Evolutionary conservation across 2,797 vertebrate genomes (phyloP).

Genomic region (Oryzias dopingdopingensis): DNA sequence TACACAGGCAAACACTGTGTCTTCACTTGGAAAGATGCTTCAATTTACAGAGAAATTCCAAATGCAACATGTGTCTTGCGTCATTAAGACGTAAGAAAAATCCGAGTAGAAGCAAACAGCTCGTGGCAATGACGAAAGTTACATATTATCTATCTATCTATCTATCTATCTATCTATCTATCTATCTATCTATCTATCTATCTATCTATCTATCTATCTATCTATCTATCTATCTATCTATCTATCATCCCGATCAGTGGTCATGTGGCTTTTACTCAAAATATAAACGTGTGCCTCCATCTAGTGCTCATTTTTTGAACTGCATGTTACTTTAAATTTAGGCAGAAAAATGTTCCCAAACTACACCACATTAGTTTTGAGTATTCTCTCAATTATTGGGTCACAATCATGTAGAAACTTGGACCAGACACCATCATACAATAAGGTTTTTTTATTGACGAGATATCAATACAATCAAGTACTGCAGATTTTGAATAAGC

Average conservation of each 20-base stretch:
- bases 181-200: too few relatives aligned
- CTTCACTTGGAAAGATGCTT: background rate
- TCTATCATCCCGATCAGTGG: background rate
- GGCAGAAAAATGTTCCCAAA: too few relatives aligned
- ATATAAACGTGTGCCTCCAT: slow-evolving; percentile 41
- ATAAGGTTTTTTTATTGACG: slow-evolving; percentile 90
- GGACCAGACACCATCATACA: slow-evolving; percentile 60
- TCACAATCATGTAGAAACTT: slow-evolving; percentile 11
- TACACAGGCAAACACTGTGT: too few relatives aligned
- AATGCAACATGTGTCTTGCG: slow-evolving; percentile 62
- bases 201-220: too few relatives aligned
- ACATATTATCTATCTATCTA: slow-evolving; percentile 21
- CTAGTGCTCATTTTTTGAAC: slow-evolving; percentile 47
- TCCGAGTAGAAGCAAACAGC: slow-evolving; percentile 61
- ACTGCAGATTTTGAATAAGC: slow-evolving; percentile 88
- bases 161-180: too few relatives aligned
- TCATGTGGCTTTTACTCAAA: background rate
- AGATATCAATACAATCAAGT: slow-evolving; percentile 92
- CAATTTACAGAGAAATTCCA: background rate
- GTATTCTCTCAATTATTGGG: background rate
- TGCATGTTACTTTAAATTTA: slow-evolving; percentile 10
- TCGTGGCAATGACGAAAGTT: slow-evolving; percentile 68
- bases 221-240: too few relatives aligned
- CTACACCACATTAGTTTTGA: background rate
- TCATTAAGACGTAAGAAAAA: slow-evolving; percentile 74